Evolutionary conservation across 2,888 invertebrate genomes (phyloP).

Genomic region (Minunthozetes semirufus): DNA sequence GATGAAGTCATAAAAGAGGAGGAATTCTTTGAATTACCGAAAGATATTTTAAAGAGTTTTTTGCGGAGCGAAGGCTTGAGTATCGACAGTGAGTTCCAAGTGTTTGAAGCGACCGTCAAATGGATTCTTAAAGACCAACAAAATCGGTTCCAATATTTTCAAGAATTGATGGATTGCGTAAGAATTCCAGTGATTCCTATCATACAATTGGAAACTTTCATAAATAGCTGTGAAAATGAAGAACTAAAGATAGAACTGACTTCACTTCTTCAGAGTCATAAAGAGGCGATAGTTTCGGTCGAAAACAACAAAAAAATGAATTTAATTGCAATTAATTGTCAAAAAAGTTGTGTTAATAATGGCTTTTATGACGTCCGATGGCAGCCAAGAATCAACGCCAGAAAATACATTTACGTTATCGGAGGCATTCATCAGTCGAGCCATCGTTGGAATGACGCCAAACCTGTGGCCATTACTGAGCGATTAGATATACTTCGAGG

Average conservation of each 20-base stretch:
- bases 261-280: constrained; percentile 14
- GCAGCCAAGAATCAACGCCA: constrained; percentile 73
- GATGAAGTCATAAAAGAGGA: constrained; percentile 70
- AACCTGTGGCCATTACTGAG: constrained; percentile 70
- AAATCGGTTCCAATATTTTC: constrained; percentile 70
- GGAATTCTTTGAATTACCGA: constrained; percentile 74
- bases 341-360: constrained; percentile 16
- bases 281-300: not conserved
- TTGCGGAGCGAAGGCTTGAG: constrained; percentile 76
- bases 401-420: constrained; percentile 77
- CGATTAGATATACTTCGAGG: constrained; percentile 68
- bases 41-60: constrained; percentile 66
- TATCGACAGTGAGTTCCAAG: constrained; percentile 83
- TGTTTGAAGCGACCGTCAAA: constrained; percentile 73
- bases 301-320: constrained; percentile 2
- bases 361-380: constrained; percentile 48
- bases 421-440: constrained; percentile 81
- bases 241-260: not conserved
- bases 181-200: constrained; percentile 67
- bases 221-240: constrained; percentile 69
- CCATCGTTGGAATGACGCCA: constrained; percentile 62
- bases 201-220: constrained; percentile 63
- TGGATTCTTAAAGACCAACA: constrained; percentile 78
- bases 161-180: constrained; percentile 73
- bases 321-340: constrained; percentile 16